Evolutionary conservation across 2,888 invertebrate genomes (phyloP), one percentile per base, ranked within the genome.

Genomic region (Phytoseiulus persimilis): DNA sequence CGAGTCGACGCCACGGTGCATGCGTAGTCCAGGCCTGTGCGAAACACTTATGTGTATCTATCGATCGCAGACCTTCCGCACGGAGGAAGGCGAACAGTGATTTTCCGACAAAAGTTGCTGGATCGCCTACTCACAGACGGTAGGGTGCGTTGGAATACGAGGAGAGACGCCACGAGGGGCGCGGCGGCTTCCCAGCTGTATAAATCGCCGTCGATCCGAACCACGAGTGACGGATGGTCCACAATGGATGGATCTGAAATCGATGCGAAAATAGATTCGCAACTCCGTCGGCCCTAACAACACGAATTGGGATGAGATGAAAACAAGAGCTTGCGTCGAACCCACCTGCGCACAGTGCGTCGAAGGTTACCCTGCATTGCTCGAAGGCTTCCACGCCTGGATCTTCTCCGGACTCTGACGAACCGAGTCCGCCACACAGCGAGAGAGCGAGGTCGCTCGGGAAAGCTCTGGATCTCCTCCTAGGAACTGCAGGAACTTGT

Each of bases 111-210:
- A 23, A 14, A 65, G 65, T 65, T 28, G 28, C 18, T 14, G 65
- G 2, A 14, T 65, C 28, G 65, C 65, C 1, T 3, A 65, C 65
- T 65, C 65, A 65, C 65, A 6, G 87, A 92, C 83, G 98, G 96
- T 92, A 98, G 94, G 90, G 96, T 95, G 92, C 96, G 95, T 92
- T 96, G 95, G 94, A 96, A 98, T 91, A 96, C 95, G 91, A 97
- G 95, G 91, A 96, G 94, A 91, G 97, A 96, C 92, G 98, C 95
- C 92, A 99, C 95, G 92, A 98, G 95, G 84, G 98, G 97, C 90
- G 96, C 96, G 91, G 98, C 98, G 91, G 96, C 95, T 91, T 95
- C 94, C 97, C 98, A 98, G 92, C 96, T 96, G 94, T 96, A 96
- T 93, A 95, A 93, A 94, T 97, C 96, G 92, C 96, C 96, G 92